phyloP scores from a whole-genome alignment of 2,113 vertebrate species.

The Felis chaus region DNA sequence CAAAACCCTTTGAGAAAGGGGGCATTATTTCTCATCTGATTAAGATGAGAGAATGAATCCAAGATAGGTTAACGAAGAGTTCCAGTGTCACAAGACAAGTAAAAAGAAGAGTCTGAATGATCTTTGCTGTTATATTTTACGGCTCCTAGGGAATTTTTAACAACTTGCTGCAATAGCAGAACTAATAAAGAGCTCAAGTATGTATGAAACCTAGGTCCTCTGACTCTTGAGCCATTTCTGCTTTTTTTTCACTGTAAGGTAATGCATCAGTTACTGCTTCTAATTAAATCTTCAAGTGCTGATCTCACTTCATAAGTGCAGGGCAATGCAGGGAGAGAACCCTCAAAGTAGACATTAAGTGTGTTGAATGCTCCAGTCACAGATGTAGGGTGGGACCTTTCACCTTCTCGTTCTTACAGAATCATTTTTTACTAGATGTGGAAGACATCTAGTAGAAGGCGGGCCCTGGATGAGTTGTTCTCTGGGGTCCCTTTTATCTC shows the following conservation, averaged over 20 bases:
- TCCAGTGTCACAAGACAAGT: background rate
- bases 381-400: background rate
- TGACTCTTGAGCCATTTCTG: background rate
- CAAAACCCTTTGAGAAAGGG: background rate
- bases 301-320: background rate
- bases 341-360: background rate
- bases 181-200: background rate
- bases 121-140: background rate
- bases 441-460: background rate
- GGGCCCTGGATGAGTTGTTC: background rate
- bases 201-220: background rate
- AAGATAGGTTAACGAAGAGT: background rate
- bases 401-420: background rate
- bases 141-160: background rate
- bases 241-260: background rate
- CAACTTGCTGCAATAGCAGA: background rate
- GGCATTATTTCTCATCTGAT: background rate
- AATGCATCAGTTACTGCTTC: background rate
- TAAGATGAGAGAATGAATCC: background rate
- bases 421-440: constrained; percentile 8
- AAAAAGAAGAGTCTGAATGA: background rate
- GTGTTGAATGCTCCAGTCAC: background rate
- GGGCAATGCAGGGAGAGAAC: background rate
- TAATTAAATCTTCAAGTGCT: constrained; percentile 27
- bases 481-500: background rate